Evolutionary conservation across 2,888 invertebrate genomes (phyloP), one percentile per base, ranked within the genome.

Genomic region (Eristalinus aeneus): DNA sequence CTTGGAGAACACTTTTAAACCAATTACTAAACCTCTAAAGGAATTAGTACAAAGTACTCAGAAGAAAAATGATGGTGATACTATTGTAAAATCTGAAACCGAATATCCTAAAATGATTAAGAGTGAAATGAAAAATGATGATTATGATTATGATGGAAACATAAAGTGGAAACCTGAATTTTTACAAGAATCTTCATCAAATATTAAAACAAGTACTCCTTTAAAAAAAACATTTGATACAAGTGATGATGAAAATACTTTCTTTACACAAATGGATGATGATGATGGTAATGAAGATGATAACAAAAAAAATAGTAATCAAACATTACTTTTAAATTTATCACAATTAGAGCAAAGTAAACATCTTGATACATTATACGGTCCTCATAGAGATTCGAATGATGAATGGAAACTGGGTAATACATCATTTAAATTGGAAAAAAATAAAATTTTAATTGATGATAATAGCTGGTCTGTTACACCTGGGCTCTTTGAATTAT

Each of bases 21-120:
- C 65, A n/a, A 58, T 75, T 4, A 75, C 53, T 10, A 60, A 53
- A 46, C n/a, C n/a, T n/a, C n/a, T n/a, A n/a, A n/a, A n/a, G n/a
- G 63, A 68, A 53, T 20, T 76, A 23, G 68, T 76, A 32, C n/a
- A 20, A 67, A 67, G 61, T n/a, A n/a, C n/a, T n/a, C n/a, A n/a
- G n/a, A 22, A 12, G 12, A 31, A 11, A 36, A 36, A 36, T 36
- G 10, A 11, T 12, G 10, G 12, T 36, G 12, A 36, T 2, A 11
- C 12, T 12, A 11, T 11, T 0, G 2, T 11, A 2, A 12, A 36
- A 36, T 36, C 11, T 23, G 16, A 20, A 11, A 58, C 8, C n/a
- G n/a, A 58, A 34, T 46, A 61, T 22, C 20, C 39, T 27, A 27
- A 27, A 27, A 27, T 27, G 27, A 27, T 27, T 27, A 27, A 27